Evolutionary conservation across 1,140 invertebrate genomes (phyloP), one percentile per base, ranked within the genome.

Genomic region (Euura saliciscinereae): DNA sequence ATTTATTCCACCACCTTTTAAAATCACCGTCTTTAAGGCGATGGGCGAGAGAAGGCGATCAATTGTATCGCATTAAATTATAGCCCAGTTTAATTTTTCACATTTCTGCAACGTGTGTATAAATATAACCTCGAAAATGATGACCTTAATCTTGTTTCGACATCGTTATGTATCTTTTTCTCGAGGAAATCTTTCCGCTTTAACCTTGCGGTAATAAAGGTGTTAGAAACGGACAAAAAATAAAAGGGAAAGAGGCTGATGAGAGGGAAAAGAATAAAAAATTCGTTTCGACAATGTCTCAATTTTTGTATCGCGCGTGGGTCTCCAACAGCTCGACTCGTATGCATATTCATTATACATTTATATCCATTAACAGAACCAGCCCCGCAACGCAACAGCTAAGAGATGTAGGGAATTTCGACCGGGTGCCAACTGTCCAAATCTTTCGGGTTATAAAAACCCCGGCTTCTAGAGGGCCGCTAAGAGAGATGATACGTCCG

Each of bases 401-500:
- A 28, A 28, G 28, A 28, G 28, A 28, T 28, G 28, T 28, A 28
- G 28, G 28, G 28, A 28, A 59, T 8, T 59, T 59, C 51, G 51
- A 28, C 51, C 51, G 51, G 51, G 51, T n/a, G 51, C 51, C 51
- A 59, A 59, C 51, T 59, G 51, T 59, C 51, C 51, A 59, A 59
- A 59, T 59, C 51, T 59, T 59, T 8, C 10, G 13, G 51, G 51
- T 59, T 59, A 59, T n/a, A 59, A 59, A 59, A 59, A 59, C 51
- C 51, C 13, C 51, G 51, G 51, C 51, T 59, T 59, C 51, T 0
- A 59, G 51, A 59, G 51, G 51, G 51, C 51, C 13, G 13, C 28
- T 59, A 59, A 59, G 51, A 59, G 51, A 59, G 51, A 59, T n/a
- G 51, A 59, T 59, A 59, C 51, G 51, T 59, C 51, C 28, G 28